A percentile compares a stretch with the other conserved stretches of the same genome.
Evolutionary conservation across 2,797 vertebrate species (phyloP).

Genomic region (Oreochromis grahami): DNA sequence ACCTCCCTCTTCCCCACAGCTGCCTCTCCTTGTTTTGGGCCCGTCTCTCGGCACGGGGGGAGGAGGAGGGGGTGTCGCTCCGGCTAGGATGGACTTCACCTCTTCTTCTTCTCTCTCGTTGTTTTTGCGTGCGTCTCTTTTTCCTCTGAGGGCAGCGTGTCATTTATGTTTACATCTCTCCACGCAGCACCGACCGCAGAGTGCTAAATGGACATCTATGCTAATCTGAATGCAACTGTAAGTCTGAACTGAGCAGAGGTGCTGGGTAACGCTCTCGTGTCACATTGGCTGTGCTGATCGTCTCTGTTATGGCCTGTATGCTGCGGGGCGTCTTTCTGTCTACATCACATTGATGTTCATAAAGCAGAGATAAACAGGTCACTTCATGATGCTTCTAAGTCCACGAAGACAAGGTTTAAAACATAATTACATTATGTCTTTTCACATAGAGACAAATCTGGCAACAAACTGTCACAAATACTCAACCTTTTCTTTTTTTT

Average conservation of each 20-base stretch:
- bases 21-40: constrained; percentile 30
- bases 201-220: constrained; percentile 42
- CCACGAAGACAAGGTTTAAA: constrained; percentile 18
- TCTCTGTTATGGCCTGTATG: constrained; percentile 7
- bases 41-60: constrained; percentile 15
- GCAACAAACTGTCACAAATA: constrained; percentile 15
- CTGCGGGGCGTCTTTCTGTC: constrained; percentile 41
- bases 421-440: constrained; percentile 36
- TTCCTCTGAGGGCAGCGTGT: constrained; percentile 47
- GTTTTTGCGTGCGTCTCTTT: background rate
- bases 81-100: constrained; percentile 24
- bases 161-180: constrained; percentile 47
- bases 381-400: constrained; percentile 17
- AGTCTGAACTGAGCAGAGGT: background rate
- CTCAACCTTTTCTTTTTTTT: background rate
- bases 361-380: constrained; percentile 52
- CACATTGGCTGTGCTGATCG: constrained; percentile 34
- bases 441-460: background rate
- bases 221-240: constrained; percentile 37
- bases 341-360: constrained; percentile 41
- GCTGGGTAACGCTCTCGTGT: constrained; percentile 15
- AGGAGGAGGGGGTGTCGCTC: background rate
- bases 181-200: constrained; percentile 7
- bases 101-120: constrained; percentile 15
- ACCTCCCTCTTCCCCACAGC: constrained; percentile 26